Conservation (phyloP, 2,797 vertebrate genomes). For the Adelosebastes latens region DNA sequence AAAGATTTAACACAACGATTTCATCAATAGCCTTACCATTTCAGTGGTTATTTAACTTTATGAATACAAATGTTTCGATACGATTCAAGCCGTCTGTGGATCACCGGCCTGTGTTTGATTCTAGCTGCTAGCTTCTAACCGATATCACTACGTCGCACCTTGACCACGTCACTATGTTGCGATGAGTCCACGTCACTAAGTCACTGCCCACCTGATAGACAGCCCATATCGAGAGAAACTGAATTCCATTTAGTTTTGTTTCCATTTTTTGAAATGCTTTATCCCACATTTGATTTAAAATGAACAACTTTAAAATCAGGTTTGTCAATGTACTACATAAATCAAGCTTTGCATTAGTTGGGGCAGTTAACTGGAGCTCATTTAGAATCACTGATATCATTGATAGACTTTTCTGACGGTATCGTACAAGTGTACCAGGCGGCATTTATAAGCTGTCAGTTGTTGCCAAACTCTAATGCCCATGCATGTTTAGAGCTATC, state of each 20-base stretch:
- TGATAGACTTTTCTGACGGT: not conserved
- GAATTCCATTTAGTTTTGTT: not conserved
- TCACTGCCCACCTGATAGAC: not conserved
- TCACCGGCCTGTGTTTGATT: not conserved
- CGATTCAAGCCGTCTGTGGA: not conserved
- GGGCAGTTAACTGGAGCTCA: not conserved
- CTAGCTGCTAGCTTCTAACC: no score
- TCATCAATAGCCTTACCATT: not conserved
- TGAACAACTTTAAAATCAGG: not conserved
- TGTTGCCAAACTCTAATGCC: not conserved
- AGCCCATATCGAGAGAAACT: accelerated
- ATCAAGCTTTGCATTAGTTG: not conserved
- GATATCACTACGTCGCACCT: no score
- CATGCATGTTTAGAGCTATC: not conserved
- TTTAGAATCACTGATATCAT: not conserved
- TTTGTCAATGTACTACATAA: not conserved
- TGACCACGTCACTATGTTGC: no score
- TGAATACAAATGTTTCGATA: not conserved
- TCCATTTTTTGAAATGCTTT: not conserved
- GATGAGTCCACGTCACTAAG: no score
- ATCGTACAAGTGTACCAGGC: not conserved
- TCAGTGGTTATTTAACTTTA: accelerated
- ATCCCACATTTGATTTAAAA: not conserved
- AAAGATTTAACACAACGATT: not conserved
- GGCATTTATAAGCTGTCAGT: not conserved